phyloP scores from a whole-genome alignment of 2,113 vertebrate species.

The Acrocephalus kingi region DNA sequence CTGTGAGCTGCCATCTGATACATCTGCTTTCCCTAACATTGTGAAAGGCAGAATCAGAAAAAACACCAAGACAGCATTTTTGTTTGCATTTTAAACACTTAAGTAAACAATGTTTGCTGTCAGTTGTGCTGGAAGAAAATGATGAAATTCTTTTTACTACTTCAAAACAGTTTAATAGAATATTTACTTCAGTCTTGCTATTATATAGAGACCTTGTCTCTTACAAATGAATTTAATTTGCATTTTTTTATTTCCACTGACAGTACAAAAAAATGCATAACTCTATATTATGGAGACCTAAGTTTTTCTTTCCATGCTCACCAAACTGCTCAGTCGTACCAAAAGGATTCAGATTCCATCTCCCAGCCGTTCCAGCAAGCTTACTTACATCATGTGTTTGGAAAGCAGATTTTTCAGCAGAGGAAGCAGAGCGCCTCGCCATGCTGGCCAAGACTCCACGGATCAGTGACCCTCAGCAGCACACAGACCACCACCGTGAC shows the following conservation, averaged over 20 bases:
- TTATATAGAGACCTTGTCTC: not conserved
- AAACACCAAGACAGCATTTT: not conserved
- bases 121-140: not conserved
- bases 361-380: constrained; percentile 62
- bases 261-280: constrained; percentile 21
- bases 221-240: not conserved
- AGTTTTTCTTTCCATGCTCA: constrained; percentile 63
- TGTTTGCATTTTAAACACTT: not conserved
- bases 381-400: constrained; percentile 86
- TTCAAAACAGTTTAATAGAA: not conserved
- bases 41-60: not conserved
- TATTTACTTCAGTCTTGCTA: not conserved
- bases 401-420: constrained; percentile 80
- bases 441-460: constrained; percentile 68
- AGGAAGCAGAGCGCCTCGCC: constrained; percentile 77
- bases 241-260: not conserved
- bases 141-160: not conserved
- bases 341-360: constrained; percentile 70
- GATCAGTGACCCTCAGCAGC: constrained; percentile 76
- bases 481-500: constrained; percentile 71
- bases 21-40: not conserved
- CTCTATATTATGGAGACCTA: not conserved
- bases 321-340: constrained; percentile 34
- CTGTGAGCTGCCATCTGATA: not conserved
- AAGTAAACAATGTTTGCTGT: not conserved